phyloP scores from a whole-genome alignment of 2,888 invertebrate species.

The Pecten maximus region DNA sequence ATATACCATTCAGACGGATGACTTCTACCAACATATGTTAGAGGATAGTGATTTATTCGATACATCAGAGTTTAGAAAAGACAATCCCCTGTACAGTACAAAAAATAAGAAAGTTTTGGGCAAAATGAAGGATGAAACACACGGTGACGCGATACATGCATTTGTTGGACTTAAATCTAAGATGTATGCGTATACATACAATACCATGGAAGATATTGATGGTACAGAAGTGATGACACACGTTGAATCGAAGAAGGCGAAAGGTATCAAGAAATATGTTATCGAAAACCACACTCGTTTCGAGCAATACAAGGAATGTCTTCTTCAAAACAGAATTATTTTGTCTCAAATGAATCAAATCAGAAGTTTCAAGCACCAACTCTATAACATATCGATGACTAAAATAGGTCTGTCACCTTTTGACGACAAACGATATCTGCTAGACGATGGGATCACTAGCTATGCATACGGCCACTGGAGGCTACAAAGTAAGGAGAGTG shows the following conservation, averaged over 20 bases:
- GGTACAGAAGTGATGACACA: not conserved
- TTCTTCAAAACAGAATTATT: not conserved
- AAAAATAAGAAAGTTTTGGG: too few relatives aligned
- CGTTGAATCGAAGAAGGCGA: not conserved
- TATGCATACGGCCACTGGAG: not conserved
- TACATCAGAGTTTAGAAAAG: too few relatives aligned
- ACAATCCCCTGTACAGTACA: too few relatives aligned
- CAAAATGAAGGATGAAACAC: too few relatives aligned
- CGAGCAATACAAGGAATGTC: not conserved
- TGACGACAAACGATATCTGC: not conserved
- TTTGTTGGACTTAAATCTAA: too few relatives aligned
- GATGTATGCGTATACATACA: too few relatives aligned
- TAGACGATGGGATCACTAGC: not conserved
- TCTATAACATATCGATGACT: not conserved
- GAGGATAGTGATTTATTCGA: too few relatives aligned
- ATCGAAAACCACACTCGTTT: not conserved
- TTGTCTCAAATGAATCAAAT: not conserved
- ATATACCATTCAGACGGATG: not conserved
- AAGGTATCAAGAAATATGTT: not conserved
- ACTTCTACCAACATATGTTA: not conserved
- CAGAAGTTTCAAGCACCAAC: not conserved
- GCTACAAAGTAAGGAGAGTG: not conserved
- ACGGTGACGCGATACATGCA: too few relatives aligned
- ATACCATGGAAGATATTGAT: too few relatives aligned
- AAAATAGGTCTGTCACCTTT: not conserved